phyloP scores from a whole-genome alignment of 2,888 invertebrate genomes.

The Frankliniella intonsa region DNA sequence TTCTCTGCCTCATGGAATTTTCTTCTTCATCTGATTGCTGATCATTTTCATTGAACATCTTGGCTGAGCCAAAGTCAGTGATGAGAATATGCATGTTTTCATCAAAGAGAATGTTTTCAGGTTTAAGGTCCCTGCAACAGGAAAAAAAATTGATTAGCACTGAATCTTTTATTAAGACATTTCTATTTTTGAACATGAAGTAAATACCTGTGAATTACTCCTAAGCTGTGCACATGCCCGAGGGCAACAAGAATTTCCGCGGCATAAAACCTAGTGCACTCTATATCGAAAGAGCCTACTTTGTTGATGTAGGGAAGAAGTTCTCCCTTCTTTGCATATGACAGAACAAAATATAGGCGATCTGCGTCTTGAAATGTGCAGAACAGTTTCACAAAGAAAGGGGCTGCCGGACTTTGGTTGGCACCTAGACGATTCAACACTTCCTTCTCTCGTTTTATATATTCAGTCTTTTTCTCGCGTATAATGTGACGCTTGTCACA shows the following conservation, averaged over 20 bases:
- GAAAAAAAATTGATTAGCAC: background rate
- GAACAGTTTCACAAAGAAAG: slow-evolving; percentile 89
- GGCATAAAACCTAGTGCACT: slow-evolving; percentile 87
- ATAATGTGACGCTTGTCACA: slow-evolving; percentile 92
- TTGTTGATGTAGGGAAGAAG: slow-evolving; percentile 86
- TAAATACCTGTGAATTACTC: slow-evolving; percentile 78
- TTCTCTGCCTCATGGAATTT: slow-evolving; percentile 54
- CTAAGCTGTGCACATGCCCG: slow-evolving; percentile 82
- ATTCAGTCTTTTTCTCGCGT: slow-evolving; percentile 86
- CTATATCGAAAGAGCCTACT: slow-evolving; percentile 82
- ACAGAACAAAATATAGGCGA: slow-evolving; percentile 90
- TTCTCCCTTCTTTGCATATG: slow-evolving; percentile 93
- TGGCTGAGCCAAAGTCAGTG: slow-evolving; percentile 96
- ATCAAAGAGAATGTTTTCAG: slow-evolving; percentile 93
- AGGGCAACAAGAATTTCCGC: slow-evolving; percentile 90
- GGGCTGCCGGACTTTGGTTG: slow-evolving; percentile 43
- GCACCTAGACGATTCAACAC: slow-evolving; percentile 76
- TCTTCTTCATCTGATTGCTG: slow-evolving; percentile 40
- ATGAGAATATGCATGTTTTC: slow-evolving; percentile 94
- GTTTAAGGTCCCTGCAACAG: slow-evolving; percentile 72
- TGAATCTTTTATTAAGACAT: background rate
- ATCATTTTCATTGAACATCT: slow-evolving; percentile 58
- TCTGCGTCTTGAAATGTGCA: slow-evolving; percentile 95
- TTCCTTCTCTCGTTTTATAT: slow-evolving; percentile 91
- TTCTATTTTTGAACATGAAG: background rate